Percentiles rank a stretch among this genome's conserved stretches.
These are phyloP conservation scores for Amblyteles armatorius DNA, from an alignment of 2,888 invertebrate species.

Conservation along the genomic window DNA sequence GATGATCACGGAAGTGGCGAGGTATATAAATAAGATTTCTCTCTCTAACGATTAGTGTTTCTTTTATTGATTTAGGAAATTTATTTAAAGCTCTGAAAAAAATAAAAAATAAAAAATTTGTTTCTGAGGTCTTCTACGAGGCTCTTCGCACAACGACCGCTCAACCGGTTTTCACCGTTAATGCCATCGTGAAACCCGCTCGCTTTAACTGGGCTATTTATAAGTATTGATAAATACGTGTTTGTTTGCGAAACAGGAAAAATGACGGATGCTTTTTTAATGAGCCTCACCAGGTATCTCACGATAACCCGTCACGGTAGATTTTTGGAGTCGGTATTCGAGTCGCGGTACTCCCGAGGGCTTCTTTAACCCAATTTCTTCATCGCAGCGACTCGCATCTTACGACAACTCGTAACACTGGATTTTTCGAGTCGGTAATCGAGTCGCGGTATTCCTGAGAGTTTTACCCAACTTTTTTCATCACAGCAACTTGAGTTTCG, in stretches of 20 bases:
- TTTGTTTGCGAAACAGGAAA: slow-evolving; percentile 4
- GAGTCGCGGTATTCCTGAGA: no score
- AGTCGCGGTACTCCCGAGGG: not conserved
- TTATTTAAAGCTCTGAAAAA: slow-evolving; percentile 10
- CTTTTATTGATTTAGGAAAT: not conserved
- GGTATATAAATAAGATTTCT: not conserved
- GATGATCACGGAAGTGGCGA: not conserved
- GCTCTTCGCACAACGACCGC: slow-evolving; percentile 6
- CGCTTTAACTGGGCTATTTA: slow-evolving; percentile 52
- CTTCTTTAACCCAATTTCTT: not conserved
- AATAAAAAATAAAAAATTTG: not conserved
- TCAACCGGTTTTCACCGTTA: slow-evolving; percentile 65
- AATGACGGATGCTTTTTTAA: not conserved
- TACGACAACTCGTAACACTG: no score
- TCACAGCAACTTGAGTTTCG: no score
- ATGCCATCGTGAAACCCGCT: slow-evolving; percentile 39
- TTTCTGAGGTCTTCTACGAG: slow-evolving; percentile 11
- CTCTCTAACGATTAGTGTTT: not conserved
- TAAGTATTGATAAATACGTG: slow-evolving; percentile 50
- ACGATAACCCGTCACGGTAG: not conserved
- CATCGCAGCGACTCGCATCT: no score
- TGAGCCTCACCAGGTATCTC: not conserved
- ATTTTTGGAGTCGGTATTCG: not conserved
- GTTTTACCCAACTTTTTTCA: no score
- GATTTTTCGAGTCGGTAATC: no score